Evolutionary conservation across 2,797 vertebrate genomes (phyloP).

Genomic region (Myotis planiceps): DNA sequence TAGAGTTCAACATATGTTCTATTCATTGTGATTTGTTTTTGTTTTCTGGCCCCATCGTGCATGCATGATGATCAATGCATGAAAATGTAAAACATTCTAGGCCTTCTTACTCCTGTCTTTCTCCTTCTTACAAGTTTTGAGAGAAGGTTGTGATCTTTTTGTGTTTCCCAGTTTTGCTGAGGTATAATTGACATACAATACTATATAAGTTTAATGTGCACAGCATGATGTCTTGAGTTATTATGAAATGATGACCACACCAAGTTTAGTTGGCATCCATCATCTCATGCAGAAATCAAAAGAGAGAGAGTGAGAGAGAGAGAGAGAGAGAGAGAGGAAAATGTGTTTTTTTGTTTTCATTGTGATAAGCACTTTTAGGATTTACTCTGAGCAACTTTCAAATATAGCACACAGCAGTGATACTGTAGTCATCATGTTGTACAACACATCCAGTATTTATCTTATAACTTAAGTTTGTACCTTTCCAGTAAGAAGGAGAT

Average conservation of each 20-base stretch:
- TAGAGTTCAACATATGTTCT: background rate
- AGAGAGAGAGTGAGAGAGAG: no score
- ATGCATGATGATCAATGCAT: accelerated
- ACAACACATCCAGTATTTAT: background rate
- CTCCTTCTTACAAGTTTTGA: background rate
- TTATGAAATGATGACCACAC: no score
- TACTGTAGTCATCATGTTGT: accelerated
- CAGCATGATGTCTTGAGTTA: accelerated
- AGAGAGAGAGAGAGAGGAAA: no score
- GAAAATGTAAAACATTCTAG: no score
- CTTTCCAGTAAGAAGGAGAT: background rate
- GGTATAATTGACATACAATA: accelerated
- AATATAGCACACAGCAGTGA: accelerated
- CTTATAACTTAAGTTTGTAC: background rate
- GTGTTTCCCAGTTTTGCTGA: no score
- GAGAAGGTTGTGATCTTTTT: background rate
- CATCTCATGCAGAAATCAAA: no score
- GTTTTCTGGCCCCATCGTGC: background rate
- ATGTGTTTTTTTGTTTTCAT: background rate
- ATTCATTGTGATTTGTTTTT: background rate
- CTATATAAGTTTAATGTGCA: accelerated
- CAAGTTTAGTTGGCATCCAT: background rate
- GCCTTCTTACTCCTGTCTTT: background rate
- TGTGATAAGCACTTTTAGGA: background rate
- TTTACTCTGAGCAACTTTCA: background rate